These are phyloP conservation scores for Leucoraja erinaceus DNA, from an alignment of 2,113 vertebrate genomes.

Conservation along the genomic window DNA sequence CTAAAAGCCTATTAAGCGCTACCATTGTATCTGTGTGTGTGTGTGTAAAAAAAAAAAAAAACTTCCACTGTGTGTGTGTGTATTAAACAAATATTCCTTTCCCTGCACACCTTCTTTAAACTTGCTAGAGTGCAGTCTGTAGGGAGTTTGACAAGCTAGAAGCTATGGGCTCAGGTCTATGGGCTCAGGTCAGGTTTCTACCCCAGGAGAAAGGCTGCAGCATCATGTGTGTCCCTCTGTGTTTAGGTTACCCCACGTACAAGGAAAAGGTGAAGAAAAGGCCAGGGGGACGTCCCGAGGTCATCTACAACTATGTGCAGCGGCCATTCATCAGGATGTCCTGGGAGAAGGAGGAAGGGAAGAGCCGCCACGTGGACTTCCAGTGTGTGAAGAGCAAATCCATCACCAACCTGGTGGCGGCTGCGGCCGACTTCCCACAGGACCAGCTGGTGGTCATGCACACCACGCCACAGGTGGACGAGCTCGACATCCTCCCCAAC, in stretches of 20 bases:
- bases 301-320: constrained; percentile 98
- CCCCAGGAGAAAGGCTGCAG: too few species aligned
- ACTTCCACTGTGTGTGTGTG: too few species aligned
- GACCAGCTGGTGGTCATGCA: constrained; percentile 94
- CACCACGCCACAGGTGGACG: constrained; percentile 90
- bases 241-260: constrained; percentile 86
- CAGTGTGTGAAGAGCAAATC: constrained; percentile 98
- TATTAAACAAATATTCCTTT: too few species aligned
- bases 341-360: constrained; percentile 98
- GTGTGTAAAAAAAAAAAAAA: too few species aligned
- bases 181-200: too few species aligned
- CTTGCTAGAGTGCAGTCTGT: too few species aligned
- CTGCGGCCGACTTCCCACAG: constrained; percentile 91
- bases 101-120: too few species aligned
- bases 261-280: constrained; percentile 98
- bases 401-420: constrained; percentile 89
- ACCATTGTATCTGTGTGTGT: too few species aligned
- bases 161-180: too few species aligned
- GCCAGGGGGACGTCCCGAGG: constrained; percentile 87
- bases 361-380: constrained; percentile 95
- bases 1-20: too few species aligned
- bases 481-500: constrained; percentile 87
- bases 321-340: constrained; percentile 98
- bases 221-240: not conserved
- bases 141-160: too few species aligned